Percentiles rank a stretch among this genome's conserved stretches.
These are phyloP conservation scores for Mionectes olivaceus DNA, from an alignment of 2,797 vertebrate genomes.

Conservation along the genomic window DNA sequence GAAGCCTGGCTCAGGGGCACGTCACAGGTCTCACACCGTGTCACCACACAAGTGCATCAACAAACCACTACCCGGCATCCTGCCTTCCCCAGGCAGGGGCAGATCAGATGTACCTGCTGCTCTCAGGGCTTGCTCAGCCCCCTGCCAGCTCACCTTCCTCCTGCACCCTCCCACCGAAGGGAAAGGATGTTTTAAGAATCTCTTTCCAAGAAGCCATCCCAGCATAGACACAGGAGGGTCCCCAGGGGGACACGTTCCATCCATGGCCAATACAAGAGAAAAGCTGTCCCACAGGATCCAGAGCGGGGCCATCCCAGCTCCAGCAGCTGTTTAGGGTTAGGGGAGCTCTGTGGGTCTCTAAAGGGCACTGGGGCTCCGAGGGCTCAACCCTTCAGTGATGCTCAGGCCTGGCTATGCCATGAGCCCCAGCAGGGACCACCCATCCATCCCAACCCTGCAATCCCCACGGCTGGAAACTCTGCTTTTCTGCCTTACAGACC, in stretches of 20 bases:
- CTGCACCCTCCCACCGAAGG: too few relatives aligned
- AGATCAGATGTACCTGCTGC: neutral
- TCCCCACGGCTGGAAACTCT: fast-evolving
- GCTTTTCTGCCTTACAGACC: neutral
- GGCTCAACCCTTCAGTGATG: neutral
- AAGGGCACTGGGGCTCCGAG: neutral
- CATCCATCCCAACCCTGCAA: neutral
- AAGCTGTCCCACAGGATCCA: neutral
- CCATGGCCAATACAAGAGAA: neutral
- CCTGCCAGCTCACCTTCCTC: neutral
- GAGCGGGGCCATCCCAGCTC: neutral
- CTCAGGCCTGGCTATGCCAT: neutral
- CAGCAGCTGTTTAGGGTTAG: neutral
- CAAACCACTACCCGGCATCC: neutral
- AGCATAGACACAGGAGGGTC: neutral
- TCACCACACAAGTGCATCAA: neutral
- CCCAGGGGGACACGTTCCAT: neutral
- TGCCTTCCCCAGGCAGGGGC: neutral
- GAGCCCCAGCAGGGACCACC: neutral
- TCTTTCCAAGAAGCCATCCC: neutral
- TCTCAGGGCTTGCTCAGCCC: neutral
- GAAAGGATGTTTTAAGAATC: fast-evolving
- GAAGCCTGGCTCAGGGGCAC: neutral
- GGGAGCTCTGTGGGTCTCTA: neutral
- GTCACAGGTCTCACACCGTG: fast-evolving